phyloP scores from a whole-genome alignment of 2,888 invertebrate genomes.

The Xanthorhoe designata region DNA sequence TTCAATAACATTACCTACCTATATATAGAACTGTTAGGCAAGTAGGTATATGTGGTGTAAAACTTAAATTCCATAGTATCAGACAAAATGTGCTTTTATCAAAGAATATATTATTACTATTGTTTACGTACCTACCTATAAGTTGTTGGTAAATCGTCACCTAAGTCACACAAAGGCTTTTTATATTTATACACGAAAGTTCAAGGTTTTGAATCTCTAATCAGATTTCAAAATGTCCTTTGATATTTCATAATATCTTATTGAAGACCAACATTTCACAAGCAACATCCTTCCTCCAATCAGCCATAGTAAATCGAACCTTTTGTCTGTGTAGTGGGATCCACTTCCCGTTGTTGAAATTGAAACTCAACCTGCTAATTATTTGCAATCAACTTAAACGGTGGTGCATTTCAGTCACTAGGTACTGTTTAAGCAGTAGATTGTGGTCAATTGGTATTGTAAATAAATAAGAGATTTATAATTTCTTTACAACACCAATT shows the following conservation, averaged over 20 bases:
- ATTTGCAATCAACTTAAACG: neutral
- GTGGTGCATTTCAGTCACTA: conserved; percentile 6
- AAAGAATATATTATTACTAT: too few relatives aligned
- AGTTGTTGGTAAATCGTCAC: too few relatives aligned
- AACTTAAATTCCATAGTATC: too few relatives aligned
- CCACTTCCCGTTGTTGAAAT: neutral
- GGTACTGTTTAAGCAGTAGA: neutral
- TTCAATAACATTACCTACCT: too few relatives aligned
- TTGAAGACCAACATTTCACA: neutral
- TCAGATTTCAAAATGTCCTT: neutral
- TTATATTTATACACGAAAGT: too few relatives aligned
- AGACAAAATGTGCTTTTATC: too few relatives aligned
- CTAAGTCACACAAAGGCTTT: too few relatives aligned
- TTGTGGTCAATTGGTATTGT: neutral
- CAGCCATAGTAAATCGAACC: neutral
- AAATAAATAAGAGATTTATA: neutral
- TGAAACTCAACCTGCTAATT: neutral
- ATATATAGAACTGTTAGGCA: too few relatives aligned
- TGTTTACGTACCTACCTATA: too few relatives aligned
- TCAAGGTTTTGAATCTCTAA: neutral
- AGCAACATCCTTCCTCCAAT: conserved; percentile 1
- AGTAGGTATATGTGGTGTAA: too few relatives aligned
- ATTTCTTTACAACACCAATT: conserved; percentile 9
- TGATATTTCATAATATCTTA: neutral
- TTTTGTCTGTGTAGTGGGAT: neutral